Percentiles rank a stretch among this genome's conserved stretches.
Evolutionary conservation across 2,888 invertebrate species (phyloP).

Genomic region (Erannis defoliaria): DNA sequence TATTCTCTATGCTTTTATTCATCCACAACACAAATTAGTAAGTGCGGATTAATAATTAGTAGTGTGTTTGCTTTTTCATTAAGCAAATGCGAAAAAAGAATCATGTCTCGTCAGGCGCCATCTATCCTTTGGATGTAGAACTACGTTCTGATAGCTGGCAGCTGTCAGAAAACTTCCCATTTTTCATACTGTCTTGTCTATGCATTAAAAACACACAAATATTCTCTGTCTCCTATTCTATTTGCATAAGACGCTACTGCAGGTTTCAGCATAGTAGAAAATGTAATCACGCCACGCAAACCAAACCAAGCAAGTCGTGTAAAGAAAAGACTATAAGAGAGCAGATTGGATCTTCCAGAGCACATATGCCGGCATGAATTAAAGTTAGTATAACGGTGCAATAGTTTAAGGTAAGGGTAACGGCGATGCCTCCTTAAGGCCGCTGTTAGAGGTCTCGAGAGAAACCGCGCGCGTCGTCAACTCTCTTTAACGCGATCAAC

Average conservation of each 20-base stretch:
- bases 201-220: no score
- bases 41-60: no score
- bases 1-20: no score
- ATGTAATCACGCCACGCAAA: constrained; percentile 37
- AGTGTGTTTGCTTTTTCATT: no score
- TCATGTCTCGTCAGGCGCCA: no score
- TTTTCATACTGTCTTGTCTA: no score
- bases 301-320: constrained; percentile 7
- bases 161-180: no score
- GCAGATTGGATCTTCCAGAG: constrained; percentile 23
- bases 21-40: no score
- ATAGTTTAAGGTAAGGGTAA: constrained; percentile 43
- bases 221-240: background rate
- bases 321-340: constrained; percentile 20
- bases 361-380: constrained; percentile 23
- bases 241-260: constrained; percentile 6
- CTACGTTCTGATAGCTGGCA: no score
- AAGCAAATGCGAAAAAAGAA: no score
- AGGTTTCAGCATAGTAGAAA: constrained; percentile 13
- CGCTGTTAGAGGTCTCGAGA: constrained; percentile 66
- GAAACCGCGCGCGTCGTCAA: constrained; percentile 67
- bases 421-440: constrained; percentile 49
- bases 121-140: no score
- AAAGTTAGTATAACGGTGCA: constrained; percentile 33
- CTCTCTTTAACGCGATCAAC: constrained; percentile 76